phyloP scores from a whole-genome alignment of 2,888 invertebrate genomes.

The Dicyrtoma fusca region DNA sequence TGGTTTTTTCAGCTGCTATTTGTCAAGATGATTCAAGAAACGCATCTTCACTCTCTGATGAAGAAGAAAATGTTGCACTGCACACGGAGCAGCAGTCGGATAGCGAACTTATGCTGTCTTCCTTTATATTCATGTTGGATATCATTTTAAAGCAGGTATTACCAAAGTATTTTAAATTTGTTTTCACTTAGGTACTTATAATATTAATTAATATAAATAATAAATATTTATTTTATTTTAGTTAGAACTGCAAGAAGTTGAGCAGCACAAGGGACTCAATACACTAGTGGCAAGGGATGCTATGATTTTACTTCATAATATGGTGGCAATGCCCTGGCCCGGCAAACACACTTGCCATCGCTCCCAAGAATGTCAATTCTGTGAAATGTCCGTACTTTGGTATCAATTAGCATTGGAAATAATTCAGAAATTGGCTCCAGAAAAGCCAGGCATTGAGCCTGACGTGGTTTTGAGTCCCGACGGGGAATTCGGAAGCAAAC shows the following conservation, averaged over 20 bases:
- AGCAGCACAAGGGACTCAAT: conserved; percentile 77
- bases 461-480: conserved; percentile 53
- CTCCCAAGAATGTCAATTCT: conserved; percentile 79
- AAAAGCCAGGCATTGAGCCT: conserved; percentile 72
- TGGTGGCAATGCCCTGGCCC: conserved; percentile 73
- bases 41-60: conserved; percentile 71
- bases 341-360: conserved; percentile 66
- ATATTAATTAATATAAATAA: too few relatives aligned
- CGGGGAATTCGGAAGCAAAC: conserved; percentile 54
- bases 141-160: conserved; percentile 92
- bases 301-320: conserved; percentile 73
- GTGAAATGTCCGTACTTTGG: conserved; percentile 92
- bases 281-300: conserved; percentile 75
- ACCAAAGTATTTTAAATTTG: conserved; percentile 29
- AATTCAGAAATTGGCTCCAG: conserved; percentile 77
- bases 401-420: conserved; percentile 84
- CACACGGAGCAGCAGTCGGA: conserved; percentile 73
- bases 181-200: too few relatives aligned
- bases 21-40: conserved; percentile 72
- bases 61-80: conserved; percentile 62
- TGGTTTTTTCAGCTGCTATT: conserved; percentile 67
- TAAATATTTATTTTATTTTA: conserved; percentile 59
- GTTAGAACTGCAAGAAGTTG: conserved; percentile 85
- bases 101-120: conserved; percentile 80
- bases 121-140: conserved; percentile 95